Evolutionary conservation across 2,113 vertebrate genomes (phyloP).

Genomic region (Halichoeres trimaculatus): DNA sequence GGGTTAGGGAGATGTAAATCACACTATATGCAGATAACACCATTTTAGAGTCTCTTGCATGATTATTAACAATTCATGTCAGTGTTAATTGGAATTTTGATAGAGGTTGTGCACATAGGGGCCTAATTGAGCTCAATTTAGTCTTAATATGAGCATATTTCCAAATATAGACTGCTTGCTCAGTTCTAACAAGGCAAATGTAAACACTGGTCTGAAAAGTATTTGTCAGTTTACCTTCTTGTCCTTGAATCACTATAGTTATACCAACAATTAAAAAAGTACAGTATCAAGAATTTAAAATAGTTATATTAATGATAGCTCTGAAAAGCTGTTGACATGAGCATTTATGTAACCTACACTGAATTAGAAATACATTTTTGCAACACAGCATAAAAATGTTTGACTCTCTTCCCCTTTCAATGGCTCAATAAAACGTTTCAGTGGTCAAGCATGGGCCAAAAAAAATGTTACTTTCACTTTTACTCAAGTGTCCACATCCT

Average conservation of each 20-base stretch:
- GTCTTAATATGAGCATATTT: too few species aligned
- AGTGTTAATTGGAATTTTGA: neutral
- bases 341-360: too few species aligned
- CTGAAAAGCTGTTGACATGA: neutral
- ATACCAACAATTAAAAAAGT: neutral
- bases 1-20: neutral
- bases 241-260: neutral
- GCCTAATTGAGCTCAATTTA: neutral
- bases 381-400: too few species aligned
- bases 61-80: neutral
- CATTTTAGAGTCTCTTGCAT: too few species aligned
- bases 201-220: neutral
- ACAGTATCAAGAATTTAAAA: neutral
- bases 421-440: neutral
- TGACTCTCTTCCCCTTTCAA: neutral
- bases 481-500: neutral
- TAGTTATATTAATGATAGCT: neutral
- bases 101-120: neutral
- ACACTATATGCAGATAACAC: too few species aligned
- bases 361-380: too few species aligned
- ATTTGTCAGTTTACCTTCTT: neutral
- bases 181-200: neutral
- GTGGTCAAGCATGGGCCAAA: too few species aligned
- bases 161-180: too few species aligned
- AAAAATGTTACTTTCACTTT: too few species aligned